Evolutionary conservation across 37 sponge, comb jelly and placozoan genomes (phyloP), one percentile per base, ranked within the genome.

Genomic region (Eunapius fragilis): DNA sequence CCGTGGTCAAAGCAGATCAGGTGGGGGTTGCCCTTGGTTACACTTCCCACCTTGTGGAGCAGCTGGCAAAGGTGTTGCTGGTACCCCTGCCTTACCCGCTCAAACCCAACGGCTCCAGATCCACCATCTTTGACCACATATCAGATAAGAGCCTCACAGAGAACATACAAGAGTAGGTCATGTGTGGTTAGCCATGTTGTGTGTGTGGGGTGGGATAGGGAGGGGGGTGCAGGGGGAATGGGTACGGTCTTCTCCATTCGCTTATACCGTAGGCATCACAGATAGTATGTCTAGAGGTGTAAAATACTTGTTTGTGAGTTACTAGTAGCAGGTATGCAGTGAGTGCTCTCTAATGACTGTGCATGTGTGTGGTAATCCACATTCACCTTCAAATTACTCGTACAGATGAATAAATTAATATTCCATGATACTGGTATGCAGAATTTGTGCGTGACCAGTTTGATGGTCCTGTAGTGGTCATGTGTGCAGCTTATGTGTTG

Each of bases 1-100:
- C 80, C 30, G 47, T 77, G 2, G 37, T 78, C 28, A 70, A 68
- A 12, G 34, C 68, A 31, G 91, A 91, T 9, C 91, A 86, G 83
- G 70, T 71, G 34, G 91, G 83, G 23, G 91, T 91, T n/a, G 91
- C 91, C 6, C 71, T 91, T 33, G 91, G 91, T 14, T 91, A 83
- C 72, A 78, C 76, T 28, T 87, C 91, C 32, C 91, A 91, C 37
- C 79, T 91, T 4, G 87, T 91, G 4, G 70, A 82, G 32, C 83
- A 86, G 32, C 72, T 91, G 36, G 72, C 72, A 2, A 28, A 78
- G 38, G 37, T 86, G 22, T 83, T 91, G 24, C 50, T 82, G 31
- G 67, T 86, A 9, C 91, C 91, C 0, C 74, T 91, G 12, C 91
- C 81, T 70, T 91, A 86, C 82, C 87, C 82, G 17, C 71, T 91